phyloP scores from a whole-genome alignment of 1,140 invertebrate species.

The Lineus longissimus region DNA sequence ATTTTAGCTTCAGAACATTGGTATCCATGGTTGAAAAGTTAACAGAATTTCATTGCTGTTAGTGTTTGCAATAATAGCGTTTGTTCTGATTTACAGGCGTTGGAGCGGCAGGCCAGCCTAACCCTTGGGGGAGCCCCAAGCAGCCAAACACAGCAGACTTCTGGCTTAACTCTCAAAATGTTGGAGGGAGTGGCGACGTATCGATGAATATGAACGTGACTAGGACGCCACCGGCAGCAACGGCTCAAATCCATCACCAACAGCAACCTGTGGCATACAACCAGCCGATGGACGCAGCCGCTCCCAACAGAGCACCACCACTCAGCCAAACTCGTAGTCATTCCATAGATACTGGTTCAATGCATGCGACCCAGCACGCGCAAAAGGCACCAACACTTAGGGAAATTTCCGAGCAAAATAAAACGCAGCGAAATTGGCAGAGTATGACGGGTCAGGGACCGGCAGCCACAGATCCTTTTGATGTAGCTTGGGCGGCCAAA shows the following conservation, averaged over 20 bases:
- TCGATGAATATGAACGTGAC: no score
- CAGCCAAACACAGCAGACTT: constrained; percentile 5
- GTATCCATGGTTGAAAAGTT: no score
- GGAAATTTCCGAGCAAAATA: constrained; percentile 20
- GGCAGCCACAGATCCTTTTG: constrained; percentile 68
- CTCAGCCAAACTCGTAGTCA: constrained; percentile 60
- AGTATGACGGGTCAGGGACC: constrained; percentile 12
- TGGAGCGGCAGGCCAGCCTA: constrained; percentile 11
- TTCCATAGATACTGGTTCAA: constrained; percentile 56
- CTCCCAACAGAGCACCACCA: constrained; percentile 20
- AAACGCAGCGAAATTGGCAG: constrained; percentile 26
- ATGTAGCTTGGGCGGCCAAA: constrained; percentile 77
- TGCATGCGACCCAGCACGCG: constrained; percentile 16
- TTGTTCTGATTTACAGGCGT: no score
- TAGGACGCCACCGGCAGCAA: no score
- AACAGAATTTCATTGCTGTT: no score
- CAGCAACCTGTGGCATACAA: no score
- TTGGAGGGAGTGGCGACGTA: no score
- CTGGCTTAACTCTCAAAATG: constrained; percentile 5
- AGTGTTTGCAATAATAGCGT: no score
- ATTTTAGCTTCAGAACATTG: no score
- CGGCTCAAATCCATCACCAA: no score
- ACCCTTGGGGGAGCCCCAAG: constrained; percentile 31
- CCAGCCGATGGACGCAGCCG: constrained; percentile 24
- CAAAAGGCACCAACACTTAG: constrained; percentile 21